phyloP scores from a whole-genome alignment of 2,113 vertebrate genomes.

The Thalassarche chlororhynchos region DNA sequence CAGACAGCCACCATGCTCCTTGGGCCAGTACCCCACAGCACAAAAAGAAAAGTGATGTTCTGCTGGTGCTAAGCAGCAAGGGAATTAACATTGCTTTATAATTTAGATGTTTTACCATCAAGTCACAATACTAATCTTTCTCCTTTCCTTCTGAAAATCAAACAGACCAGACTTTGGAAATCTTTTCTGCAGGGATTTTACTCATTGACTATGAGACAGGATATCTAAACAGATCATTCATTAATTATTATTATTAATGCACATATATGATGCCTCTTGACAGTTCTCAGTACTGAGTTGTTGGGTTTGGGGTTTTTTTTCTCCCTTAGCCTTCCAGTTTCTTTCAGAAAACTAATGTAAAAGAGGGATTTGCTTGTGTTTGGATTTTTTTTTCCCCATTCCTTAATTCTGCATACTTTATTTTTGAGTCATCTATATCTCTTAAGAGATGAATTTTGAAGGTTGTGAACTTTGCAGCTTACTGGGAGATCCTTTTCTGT shows the following conservation, averaged over 20 bases:
- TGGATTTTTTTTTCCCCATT: not conserved
- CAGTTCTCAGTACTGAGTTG: not conserved
- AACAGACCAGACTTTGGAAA: not conserved
- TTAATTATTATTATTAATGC: not conserved
- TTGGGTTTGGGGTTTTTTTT: not conserved
- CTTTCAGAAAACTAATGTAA: not conserved
- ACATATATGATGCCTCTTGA: not conserved
- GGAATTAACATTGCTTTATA: not conserved
- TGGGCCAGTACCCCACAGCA: not conserved
- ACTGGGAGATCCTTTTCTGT: not conserved
- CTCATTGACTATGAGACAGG: not conserved
- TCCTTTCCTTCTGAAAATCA: not conserved
- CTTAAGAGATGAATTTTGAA: not conserved
- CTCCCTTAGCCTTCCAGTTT: not conserved
- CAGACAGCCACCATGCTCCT: not conserved
- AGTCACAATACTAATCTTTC: not conserved
- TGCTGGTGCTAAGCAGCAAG: not conserved
- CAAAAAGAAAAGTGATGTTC: not conserved
- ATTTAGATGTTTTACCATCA: not conserved
- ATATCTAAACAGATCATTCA: not conserved
- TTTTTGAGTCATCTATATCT: not conserved
- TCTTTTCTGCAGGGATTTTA: not conserved
- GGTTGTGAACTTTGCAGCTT: conserved; percentile 20
- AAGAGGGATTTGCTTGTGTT: not conserved
- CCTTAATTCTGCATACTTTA: not conserved